Evolutionary conservation across 2,113 vertebrate species (phyloP).

Genomic region (Cynopterus brachyotis): DNA sequence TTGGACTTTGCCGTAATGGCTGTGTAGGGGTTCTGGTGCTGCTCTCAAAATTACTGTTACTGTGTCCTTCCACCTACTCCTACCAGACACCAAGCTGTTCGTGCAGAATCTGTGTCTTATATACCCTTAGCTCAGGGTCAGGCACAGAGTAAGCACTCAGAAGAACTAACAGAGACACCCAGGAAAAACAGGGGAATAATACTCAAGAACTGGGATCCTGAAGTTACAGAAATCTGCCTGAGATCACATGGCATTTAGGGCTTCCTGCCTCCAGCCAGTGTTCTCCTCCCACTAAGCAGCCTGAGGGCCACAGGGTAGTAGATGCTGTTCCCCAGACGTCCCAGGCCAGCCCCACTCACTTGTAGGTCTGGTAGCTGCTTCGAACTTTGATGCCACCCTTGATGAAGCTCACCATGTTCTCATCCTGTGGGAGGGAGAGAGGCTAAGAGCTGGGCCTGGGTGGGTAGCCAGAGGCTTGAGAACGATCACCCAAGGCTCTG

Average conservation of each 20-base stretch:
- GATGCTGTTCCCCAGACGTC: rapidly evolving
- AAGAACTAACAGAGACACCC: neutral
- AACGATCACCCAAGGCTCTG: neutral
- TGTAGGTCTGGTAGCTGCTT: conserved; percentile 98
- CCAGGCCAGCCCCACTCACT: conserved; percentile 82
- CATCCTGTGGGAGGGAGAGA: conserved; percentile 88
- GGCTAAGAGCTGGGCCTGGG: neutral
- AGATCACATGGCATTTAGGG: neutral
- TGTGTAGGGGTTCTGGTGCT: neutral
- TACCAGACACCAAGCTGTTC: neutral
- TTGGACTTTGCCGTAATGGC: neutral
- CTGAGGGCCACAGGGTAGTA: neutral
- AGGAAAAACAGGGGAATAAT: neutral
- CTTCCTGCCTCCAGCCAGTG: neutral
- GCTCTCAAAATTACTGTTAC: neutral
- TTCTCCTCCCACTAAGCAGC: neutral
- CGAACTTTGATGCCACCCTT: conserved; percentile 98
- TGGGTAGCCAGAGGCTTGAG: neutral
- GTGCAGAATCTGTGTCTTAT: neutral
- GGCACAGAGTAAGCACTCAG: neutral
- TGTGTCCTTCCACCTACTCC: neutral
- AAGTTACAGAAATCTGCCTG: neutral
- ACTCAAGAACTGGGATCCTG: neutral
- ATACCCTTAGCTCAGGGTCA: neutral
- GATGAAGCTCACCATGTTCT: conserved; percentile 99